A percentile compares a stretch with the other conserved stretches of the same genome.
phyloP scores from a whole-genome alignment of 2,113 vertebrate genomes.

The Bos indicus region DNA sequence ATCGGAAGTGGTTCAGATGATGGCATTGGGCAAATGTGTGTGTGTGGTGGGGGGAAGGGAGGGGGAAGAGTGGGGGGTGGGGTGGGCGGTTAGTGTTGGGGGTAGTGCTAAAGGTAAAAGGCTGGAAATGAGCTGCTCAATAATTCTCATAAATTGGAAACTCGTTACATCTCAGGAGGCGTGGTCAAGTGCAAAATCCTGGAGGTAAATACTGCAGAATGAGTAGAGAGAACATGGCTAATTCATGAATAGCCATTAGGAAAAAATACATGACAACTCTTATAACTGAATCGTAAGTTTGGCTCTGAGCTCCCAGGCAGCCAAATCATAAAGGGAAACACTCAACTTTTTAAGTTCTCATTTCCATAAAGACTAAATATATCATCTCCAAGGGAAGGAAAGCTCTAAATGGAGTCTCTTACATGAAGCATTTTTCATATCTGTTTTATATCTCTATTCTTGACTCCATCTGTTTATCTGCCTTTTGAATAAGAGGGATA shows the following conservation, averaged over 20 bases:
- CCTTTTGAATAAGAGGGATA: neutral
- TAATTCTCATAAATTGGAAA: neutral
- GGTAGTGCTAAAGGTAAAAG: neutral
- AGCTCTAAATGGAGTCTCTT: neutral
- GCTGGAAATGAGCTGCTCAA: neutral
- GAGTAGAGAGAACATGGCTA: neutral
- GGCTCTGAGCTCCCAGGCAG: neutral
- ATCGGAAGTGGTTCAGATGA: neutral
- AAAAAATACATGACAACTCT: neutral
- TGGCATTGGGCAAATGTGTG: neutral
- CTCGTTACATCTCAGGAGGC: accelerated
- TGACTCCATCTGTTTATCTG: neutral
- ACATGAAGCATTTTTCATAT: neutral
- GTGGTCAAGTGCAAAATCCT: neutral
- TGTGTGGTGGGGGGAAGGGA: neutral
- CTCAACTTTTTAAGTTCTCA: neutral
- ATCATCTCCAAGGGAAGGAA: neutral
- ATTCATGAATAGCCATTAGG: neutral
- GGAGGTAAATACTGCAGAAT: neutral
- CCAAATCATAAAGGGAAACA: neutral
- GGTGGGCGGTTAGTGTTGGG: neutral
- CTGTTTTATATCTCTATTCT: neutral
- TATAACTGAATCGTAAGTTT: neutral
- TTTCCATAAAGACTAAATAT: neutral
- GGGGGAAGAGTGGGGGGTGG: accelerated